Evolutionary conservation across 1,140 invertebrate genomes (phyloP), one percentile per base, ranked within the genome.

Genomic region (Mamestra configurata): DNA sequence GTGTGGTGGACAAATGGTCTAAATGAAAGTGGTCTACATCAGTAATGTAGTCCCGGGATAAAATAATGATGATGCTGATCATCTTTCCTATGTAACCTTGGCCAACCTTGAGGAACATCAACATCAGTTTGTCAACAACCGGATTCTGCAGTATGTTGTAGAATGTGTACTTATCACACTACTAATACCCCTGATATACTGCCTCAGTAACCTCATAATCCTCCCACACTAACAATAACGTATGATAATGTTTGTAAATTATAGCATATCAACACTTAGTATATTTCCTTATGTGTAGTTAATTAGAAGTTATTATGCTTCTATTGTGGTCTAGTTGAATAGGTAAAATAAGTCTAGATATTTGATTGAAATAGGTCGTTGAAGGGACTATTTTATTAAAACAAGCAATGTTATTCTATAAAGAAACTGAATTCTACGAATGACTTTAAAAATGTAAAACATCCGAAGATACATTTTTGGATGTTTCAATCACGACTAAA

Each of bases 231-330:
- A 57, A 57, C 22, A 24, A 57, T 57, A 55, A 55, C 53, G 22
- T 55, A 55, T 55, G 53, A 55, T 55, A 57, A 57, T 57, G 24
- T 13, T 57, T 24, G 22, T 57, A 57, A 57, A 57, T 57, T 57
- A 57, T 27, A 57, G 10, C 53, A 13, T 57, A 57, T 57, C 53
- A 24, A 10, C 8, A 24, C 22, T 57, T 27, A 57, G 20, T 55
- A 55, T 27, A 24, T 57, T 57, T 57, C 53, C 53, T 15, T 27
- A 49, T 49, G 53, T 57, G 10, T 57, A 7, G 11, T 57, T 18
- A 57, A 27, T 57, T 24, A 57, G 22, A 49, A 49, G 13, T n/a
- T 11, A 57, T n/a, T 57, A 24, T 1, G 15, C 0, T 11, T 13
- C 22, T 57, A 27, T 57, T 57, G 53, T 57, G 24, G 22, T 24